Base-by-base conservation (phyloP, 2,113 vertebrate species). In the Zapornia atra region DNA sequence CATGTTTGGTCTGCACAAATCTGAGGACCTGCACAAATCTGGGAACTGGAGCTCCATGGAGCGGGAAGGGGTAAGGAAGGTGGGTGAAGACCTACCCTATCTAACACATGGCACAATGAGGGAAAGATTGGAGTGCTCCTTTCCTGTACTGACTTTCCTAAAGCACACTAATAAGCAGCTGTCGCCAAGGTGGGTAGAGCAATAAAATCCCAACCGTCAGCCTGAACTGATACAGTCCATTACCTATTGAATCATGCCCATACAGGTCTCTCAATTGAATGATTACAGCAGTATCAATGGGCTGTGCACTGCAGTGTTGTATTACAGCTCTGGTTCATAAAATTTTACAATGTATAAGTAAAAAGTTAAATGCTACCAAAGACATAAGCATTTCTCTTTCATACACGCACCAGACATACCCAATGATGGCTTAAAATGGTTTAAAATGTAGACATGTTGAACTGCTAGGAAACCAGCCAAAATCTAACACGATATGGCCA, bases 221-320 rank as follows among this genome's bases (percentile, higher is more conserved):
- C 97, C 94, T 96, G 95, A 95, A 77, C 88, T 75, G 97, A 96
- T 93, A 76, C 93, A 98, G 97, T 28, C 95, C 95, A 97, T 98
- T 95, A 75, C 91, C 83, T 84, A 78, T 42, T 50, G 93, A 94
- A 94, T 92, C 81, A 17, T 59, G 86, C 81, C 95, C 92, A 93
- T 42, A 48, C 48, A 88, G 46, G 46, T 40, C 4, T 88, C 92
- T 94, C 77, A 61, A 28, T 4, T 95, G 96, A 96, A 59, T 64
- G 92, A 91, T 84, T 83, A 28, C 54, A 90, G 89, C 65, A 92
- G 69, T 59, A 80, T 19, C 56, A 73, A 85, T 25, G 84, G 95
- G 85, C 94, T 97, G 92, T 63, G 94, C 90, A 26, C 86, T 70
- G 54, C 82, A 51, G 25, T 59, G 82, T 94, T 95, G 95, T 63